Evolutionary conservation across 2,113 vertebrate species (phyloP).

Genomic region (Pseudorhombus dupliciocellatus): DNA sequence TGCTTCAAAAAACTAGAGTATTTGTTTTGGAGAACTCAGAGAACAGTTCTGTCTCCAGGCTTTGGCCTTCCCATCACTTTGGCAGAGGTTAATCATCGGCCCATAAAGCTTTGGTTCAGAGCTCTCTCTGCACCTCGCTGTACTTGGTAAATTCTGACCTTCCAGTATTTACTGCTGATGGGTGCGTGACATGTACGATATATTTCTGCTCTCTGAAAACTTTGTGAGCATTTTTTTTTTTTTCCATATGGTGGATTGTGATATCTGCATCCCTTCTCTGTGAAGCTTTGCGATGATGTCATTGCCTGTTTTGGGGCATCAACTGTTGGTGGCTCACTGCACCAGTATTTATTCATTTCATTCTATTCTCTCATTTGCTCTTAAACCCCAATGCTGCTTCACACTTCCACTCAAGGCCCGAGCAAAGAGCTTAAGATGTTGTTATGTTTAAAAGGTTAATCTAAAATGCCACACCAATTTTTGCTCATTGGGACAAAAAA

Average conservation of each 20-base stretch:
- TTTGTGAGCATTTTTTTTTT: background rate
- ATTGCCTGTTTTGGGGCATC: background rate
- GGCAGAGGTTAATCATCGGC: background rate
- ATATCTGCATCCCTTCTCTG: background rate
- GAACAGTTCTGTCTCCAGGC: background rate
- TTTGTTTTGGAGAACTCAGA: background rate
- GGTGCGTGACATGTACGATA: background rate
- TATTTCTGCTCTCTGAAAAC: background rate
- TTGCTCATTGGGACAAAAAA: too few species aligned
- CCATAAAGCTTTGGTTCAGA: background rate
- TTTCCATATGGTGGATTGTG: background rate
- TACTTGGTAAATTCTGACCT: background rate
- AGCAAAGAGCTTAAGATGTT: too few species aligned
- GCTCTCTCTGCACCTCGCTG: background rate
- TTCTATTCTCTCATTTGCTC: background rate
- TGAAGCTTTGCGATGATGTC: background rate
- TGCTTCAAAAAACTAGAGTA: background rate
- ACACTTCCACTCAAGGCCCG: background rate
- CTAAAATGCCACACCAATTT: background rate
- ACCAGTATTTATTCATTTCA: background rate
- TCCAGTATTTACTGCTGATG: background rate
- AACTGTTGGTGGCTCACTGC: background rate
- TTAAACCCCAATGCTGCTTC: background rate
- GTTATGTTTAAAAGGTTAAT: background rate
- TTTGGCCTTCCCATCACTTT: background rate